These are phyloP conservation scores for Tetrapedia diversipes DNA, from an alignment of 2,888 invertebrate genomes.

Conservation along the genomic window DNA sequence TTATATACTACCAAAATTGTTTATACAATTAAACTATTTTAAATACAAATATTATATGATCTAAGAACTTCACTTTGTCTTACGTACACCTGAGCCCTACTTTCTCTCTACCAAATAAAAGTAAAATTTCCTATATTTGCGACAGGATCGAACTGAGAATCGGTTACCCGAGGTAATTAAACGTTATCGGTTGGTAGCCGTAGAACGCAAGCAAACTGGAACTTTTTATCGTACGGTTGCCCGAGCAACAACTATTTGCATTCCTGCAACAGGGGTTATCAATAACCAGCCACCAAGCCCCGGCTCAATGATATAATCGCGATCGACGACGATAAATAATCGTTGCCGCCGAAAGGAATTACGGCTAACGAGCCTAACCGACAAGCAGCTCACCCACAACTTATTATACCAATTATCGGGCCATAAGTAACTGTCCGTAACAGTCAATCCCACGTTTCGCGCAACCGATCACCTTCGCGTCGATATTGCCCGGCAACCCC, in stretches of 20 bases:
- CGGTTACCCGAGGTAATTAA: too few species aligned
- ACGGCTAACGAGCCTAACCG: constrained; percentile 52
- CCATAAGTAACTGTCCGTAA: constrained; percentile 56
- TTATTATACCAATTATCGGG: constrained; percentile 58
- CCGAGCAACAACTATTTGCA: constrained; percentile 26
- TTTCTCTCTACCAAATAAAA: too few species aligned
- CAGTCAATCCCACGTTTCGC: constrained; percentile 52
- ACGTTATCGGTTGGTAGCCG: constrained; percentile 1
- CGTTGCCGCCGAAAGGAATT: constrained; percentile 57
- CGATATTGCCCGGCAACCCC: constrained; percentile 20
- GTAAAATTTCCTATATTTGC: too few species aligned
- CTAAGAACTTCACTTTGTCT: too few species aligned
- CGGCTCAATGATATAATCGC: constrained; percentile 47
- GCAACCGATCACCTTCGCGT: constrained; percentile 42
- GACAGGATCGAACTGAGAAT: too few species aligned
- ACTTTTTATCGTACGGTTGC: background rate
- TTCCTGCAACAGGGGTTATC: constrained; percentile 31
- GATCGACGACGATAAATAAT: constrained; percentile 55
- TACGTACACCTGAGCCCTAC: too few species aligned
- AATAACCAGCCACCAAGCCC: constrained; percentile 53
- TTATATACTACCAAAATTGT: too few species aligned
- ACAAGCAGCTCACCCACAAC: constrained; percentile 52
- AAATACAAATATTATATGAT: too few species aligned
- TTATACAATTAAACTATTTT: too few species aligned
- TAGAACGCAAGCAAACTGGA: background rate